Percentiles rank a stretch among this genome's conserved stretches.
Evolutionary conservation across 2,797 vertebrate species (phyloP).

Genomic region (Fistularia tabacaria): DNA sequence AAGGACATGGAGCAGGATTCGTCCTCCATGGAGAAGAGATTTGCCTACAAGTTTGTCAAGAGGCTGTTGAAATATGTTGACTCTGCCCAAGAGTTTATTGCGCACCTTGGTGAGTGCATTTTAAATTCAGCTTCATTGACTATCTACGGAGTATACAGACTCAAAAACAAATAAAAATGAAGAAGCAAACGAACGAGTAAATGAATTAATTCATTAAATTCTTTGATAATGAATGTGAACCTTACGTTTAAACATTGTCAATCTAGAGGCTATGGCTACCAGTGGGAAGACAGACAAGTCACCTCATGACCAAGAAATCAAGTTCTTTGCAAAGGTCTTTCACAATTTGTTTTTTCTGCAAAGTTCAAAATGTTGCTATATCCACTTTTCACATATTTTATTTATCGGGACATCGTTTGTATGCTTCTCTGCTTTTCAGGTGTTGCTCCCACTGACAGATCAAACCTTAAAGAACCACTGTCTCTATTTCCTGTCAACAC

Average conservation of each 20-base stretch:
- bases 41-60: conserved; percentile 92
- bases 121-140: background rate
- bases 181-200: too few relatives aligned
- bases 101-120: conserved; percentile 88
- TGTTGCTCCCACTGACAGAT: conserved; percentile 91
- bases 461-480: conserved; percentile 97
- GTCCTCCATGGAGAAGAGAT: conserved; percentile 95
- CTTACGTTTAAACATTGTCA: conserved; percentile 19
- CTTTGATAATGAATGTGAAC: too few relatives aligned
- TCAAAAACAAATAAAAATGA: background rate
- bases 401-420: background rate
- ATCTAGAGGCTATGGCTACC: conserved; percentile 92
- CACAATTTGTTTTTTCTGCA: background rate
- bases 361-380: background rate
- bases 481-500: conserved; percentile 96
- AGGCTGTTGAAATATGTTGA: conserved; percentile 91
- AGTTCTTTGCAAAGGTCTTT: conserved; percentile 97
- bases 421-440: conserved; percentile 63
- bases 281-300: conserved; percentile 97
- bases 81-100: conserved; percentile 97
- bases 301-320: conserved; percentile 97
- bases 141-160: background rate
- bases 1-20: conserved; percentile 91
- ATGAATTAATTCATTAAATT: too few relatives aligned
- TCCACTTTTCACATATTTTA: background rate